Percentiles rank a stretch among this genome's conserved stretches.
Evolutionary conservation across 1,140 invertebrate genomes (phyloP).

Genomic region (Myzus persicae): DNA sequence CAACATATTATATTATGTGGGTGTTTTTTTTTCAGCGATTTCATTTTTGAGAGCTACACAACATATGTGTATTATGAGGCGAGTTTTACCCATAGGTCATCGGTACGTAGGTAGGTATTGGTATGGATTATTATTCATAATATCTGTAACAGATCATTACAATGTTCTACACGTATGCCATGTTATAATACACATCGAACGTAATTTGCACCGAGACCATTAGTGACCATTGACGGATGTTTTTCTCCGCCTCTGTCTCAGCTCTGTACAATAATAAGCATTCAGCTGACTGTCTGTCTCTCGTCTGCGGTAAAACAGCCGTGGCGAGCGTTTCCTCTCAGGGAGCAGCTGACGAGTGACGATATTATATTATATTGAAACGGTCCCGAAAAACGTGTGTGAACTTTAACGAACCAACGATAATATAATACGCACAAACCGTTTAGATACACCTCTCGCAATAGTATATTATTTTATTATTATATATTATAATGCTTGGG

Average conservation of each 20-base stretch:
- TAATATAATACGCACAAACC: not conserved
- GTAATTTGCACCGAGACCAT: not conserved
- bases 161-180: not conserved
- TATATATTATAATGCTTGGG: not conserved
- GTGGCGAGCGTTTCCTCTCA: not conserved
- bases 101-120: not conserved
- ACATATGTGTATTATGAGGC: too few relatives aligned
- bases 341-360: not conserved
- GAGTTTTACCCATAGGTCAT: not conserved
- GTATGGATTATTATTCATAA: not conserved
- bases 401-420: constrained; percentile 1
- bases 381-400: not conserved
- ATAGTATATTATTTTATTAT: not conserved
- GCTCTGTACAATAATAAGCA: too few relatives aligned
- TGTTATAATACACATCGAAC: not conserved
- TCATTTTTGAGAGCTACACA: too few relatives aligned
- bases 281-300: not conserved
- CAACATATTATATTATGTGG: too few relatives aligned
- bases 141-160: not conserved
- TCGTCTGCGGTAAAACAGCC: not conserved
- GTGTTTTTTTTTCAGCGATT: too few relatives aligned
- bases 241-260: not conserved
- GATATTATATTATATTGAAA: not conserved
- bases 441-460: constrained; percentile 5
- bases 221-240: not conserved